Evolutionary conservation across 1,140 invertebrate species (phyloP).

Genomic region (Dysdera silvatica): DNA sequence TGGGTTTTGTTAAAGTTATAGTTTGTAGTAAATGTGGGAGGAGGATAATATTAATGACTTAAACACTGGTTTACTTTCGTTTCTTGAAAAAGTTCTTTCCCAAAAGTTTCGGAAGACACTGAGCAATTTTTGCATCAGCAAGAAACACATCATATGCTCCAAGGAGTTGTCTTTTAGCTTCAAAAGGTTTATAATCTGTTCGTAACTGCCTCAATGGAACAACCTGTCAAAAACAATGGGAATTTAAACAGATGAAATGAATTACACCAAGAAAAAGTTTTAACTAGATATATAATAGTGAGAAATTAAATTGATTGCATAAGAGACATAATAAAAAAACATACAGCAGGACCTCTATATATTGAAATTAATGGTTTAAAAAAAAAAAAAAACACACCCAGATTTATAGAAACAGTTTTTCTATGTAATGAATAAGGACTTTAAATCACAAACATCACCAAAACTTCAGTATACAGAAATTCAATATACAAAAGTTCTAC

Average conservation of each 20-base stretch:
- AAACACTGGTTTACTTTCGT: constrained; percentile 36
- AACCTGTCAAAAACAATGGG: constrained; percentile 32
- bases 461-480: too few species aligned
- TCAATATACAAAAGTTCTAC: too few species aligned
- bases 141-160: constrained; percentile 42
- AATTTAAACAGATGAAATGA: not conserved
- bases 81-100: constrained; percentile 42
- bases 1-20: too few species aligned
- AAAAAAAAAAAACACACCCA: too few species aligned
- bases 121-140: constrained; percentile 39
- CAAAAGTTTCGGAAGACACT: constrained; percentile 37
- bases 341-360: not conserved
- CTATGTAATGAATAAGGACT: too few species aligned
- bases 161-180: constrained; percentile 41
- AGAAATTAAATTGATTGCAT: not conserved
- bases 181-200: constrained; percentile 42
- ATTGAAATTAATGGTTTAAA: not conserved
- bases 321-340: not conserved
- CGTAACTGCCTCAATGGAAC: constrained; percentile 42
- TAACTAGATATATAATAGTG: not conserved
- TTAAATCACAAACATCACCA: too few species aligned
- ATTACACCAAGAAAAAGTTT: not conserved
- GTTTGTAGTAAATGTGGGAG: too few species aligned
- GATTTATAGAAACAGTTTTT: too few species aligned
- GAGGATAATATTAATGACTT: not conserved